Evolutionary conservation across 2,113 vertebrate genomes (phyloP).

Genomic region (Triplophysa tibetana): DNA sequence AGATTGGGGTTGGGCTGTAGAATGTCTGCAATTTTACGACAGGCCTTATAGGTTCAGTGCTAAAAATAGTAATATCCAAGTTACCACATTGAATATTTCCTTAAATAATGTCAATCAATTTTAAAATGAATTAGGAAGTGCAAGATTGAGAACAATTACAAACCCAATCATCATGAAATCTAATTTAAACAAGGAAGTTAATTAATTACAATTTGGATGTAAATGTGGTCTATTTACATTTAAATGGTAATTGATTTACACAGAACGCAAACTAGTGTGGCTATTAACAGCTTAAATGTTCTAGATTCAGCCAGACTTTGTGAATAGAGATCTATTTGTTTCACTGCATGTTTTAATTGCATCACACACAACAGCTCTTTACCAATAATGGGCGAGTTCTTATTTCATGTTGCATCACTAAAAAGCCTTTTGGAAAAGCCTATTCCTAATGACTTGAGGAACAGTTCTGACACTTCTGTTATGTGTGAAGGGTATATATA

Average conservation of each 20-base stretch:
- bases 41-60: background rate
- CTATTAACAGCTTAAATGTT: background rate
- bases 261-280: background rate
- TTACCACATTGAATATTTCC: background rate
- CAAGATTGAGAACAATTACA: background rate
- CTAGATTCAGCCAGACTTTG: background rate
- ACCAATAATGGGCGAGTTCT: too few relatives aligned
- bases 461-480: background rate
- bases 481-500: background rate
- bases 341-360: too few relatives aligned
- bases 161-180: background rate
- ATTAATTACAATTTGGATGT: background rate
- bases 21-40: background rate
- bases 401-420: too few relatives aligned
- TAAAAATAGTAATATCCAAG: background rate
- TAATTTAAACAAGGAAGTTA: background rate
- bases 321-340: too few relatives aligned
- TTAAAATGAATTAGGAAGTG: background rate
- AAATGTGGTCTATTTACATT: background rate
- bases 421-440: too few relatives aligned
- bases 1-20: too few relatives aligned
- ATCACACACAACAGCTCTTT: too few relatives aligned
- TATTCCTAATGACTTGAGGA: background rate
- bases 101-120: background rate
- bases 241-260: background rate